A percentile compares a stretch with the other conserved stretches of the same genome.
Evolutionary conservation across 2,113 vertebrate genomes (phyloP).

Genomic region (Eulacestoma nigropectus): DNA sequence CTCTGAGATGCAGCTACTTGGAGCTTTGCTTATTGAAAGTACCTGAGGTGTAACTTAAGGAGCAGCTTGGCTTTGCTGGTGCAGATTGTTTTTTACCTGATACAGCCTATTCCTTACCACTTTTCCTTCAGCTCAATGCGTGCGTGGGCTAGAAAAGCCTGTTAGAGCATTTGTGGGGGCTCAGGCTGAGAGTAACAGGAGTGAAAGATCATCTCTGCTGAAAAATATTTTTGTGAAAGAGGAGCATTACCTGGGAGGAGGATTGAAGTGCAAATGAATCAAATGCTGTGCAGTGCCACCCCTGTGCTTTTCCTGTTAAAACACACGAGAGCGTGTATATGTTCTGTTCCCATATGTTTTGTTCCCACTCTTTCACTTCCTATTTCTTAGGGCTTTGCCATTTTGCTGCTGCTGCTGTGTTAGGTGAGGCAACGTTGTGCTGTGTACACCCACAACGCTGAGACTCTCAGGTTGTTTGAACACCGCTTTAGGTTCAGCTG

Average conservation of each 20-base stretch:
- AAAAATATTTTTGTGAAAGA: not conserved
- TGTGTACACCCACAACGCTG: slow-evolving; percentile 65
- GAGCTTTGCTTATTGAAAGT: not conserved
- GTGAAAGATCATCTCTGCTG: not conserved
- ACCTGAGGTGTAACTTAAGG: not conserved
- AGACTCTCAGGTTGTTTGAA: slow-evolving; percentile 82
- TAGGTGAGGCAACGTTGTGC: slow-evolving; percentile 62
- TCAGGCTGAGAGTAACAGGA: not conserved
- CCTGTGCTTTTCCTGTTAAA: not conserved
- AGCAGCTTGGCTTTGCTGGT: not conserved
- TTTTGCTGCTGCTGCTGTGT: slow-evolving; percentile 50
- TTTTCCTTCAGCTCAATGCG: not conserved
- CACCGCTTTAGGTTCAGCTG: slow-evolving; percentile 86
- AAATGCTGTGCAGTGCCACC: not conserved
- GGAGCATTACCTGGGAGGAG: not conserved
- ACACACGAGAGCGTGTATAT: rapidly evolving
- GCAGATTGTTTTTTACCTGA: not conserved
- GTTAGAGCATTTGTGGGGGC: not conserved
- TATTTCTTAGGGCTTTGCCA: slow-evolving; percentile 33
- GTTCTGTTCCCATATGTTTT: not conserved
- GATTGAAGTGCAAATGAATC: not conserved
- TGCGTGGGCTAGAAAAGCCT: not conserved
- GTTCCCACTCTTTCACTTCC: not conserved
- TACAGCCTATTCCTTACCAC: not conserved
- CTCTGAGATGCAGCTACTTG: not conserved